A percentile compares a stretch with the other conserved stretches of the same genome.
These are phyloP conservation scores for Anguilla japonica DNA, from an alignment of 2,113 vertebrate species.

Conservation along the genomic window DNA sequence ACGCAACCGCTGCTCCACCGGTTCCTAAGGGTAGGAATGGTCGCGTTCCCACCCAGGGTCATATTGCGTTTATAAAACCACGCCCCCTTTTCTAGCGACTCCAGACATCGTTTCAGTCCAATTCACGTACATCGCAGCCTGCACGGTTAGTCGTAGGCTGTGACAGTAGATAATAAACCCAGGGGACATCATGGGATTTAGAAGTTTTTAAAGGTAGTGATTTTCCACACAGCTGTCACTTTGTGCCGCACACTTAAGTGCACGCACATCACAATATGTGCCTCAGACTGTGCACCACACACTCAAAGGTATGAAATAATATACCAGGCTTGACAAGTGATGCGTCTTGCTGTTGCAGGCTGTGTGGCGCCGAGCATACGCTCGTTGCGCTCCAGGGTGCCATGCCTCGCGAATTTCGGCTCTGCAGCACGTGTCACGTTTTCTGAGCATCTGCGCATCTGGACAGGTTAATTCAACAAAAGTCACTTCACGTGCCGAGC, in stretches of 20 bases:
- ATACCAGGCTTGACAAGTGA: neutral
- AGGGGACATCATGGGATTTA: neutral
- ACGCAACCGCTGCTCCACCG: neutral
- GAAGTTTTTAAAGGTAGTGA: neutral
- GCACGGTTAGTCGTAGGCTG: neutral
- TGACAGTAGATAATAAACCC: neutral
- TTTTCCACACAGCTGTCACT: neutral
- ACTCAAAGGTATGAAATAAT: neutral
- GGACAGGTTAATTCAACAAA: neutral
- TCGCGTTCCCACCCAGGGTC: neutral
- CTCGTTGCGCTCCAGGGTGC: neutral
- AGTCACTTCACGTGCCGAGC: neutral
- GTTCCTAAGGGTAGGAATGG: neutral
- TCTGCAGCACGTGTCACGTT: neutral
- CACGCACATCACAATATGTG: neutral
- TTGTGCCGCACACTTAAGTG: neutral
- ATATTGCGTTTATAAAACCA: neutral
- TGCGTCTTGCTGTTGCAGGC: neutral
- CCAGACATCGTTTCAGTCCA: neutral
- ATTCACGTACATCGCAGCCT: neutral
- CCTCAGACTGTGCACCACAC: neutral
- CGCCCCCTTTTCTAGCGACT: neutral
- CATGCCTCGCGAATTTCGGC: neutral
- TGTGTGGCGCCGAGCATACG: neutral
- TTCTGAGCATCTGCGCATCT: neutral